Conservation (phyloP, 2,113 vertebrate genomes). For the Ammodytes dubius region DNA sequence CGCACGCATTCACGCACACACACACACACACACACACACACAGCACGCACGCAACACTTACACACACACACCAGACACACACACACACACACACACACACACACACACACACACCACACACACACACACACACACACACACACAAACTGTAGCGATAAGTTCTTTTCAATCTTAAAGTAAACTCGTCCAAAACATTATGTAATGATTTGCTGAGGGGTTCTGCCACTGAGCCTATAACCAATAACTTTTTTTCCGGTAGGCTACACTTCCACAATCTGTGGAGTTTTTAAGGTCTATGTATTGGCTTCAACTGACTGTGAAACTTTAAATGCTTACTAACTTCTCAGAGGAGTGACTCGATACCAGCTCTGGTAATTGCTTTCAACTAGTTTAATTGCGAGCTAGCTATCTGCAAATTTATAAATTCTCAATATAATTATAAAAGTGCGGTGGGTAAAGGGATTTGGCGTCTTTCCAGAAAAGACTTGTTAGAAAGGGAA, state of each 20-base stretch:
- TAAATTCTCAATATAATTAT: conserved; percentile 19
- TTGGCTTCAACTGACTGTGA: conserved; percentile 8
- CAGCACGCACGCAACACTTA: no score
- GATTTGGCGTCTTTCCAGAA: no score
- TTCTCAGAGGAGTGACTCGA: conserved; percentile 13
- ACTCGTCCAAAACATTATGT: background rate
- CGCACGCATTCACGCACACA: background rate
- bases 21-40: background rate
- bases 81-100: no score
- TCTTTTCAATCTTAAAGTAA: conserved; percentile 7
- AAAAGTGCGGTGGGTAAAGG: no score
- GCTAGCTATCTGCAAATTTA: conserved; percentile 28
- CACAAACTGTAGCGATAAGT: background rate
- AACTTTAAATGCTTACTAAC: background rate
- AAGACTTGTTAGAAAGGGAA: no score
- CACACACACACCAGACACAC: no score
- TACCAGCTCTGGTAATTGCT: conserved; percentile 7
- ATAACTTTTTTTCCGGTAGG: background rate
- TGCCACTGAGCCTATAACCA: conserved; percentile 1
- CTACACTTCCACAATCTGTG: background rate
- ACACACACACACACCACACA: background rate
- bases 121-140: no score
- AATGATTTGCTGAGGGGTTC: conserved; percentile 10
- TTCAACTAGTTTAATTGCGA: background rate
- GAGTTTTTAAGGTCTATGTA: background rate